Base-by-base conservation (phyloP, 2,797 vertebrate species). In the Pseudotriccus pelzelni region DNA sequence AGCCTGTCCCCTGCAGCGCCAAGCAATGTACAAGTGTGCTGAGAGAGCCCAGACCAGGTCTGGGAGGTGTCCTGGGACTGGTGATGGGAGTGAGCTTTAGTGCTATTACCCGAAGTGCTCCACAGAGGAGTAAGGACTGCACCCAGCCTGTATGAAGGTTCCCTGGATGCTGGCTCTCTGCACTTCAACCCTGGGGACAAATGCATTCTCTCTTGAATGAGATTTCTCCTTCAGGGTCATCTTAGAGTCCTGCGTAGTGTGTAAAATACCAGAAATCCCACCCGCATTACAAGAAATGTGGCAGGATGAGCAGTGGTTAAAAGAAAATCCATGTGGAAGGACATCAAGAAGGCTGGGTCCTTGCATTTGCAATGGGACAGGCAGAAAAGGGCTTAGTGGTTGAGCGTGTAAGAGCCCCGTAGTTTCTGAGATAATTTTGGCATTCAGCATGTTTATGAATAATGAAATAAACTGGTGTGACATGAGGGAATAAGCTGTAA, bases 401-500 rank as follows among this genome's bases (percentile, higher is more conserved):
- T 93, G 89, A 92, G 89, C 5, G 2, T 95, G 94, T 96, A 93
- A 96, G 82, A 97, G 83, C 84, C 92, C 90, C 75, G 37, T 50
- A 89, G 74, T 37, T 95, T 96, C 94, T 96, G 92, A 85, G 87
- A 97, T 97, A 66, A 84, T 95, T 95, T 95, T 96, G 96, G 95
- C 96, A 97, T 97, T 97, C 96, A 97, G 56, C 72, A 62, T 95
- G 94, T 96, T 98, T 97, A 97, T 98, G 98, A 97, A 97, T 98
- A 97, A 97, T 97, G 88, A 98, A 98, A 97, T 96, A 97, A 98
- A 97, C 96, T 94, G 60, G 95, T 90, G 85, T 96, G 96, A 97
- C 97, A 97, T 96, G 90, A 94, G 96, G 97, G 97, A 97, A 97
- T 98, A 98, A 98, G 97, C 96, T 98, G 96, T 98, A 97, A 98